These are phyloP conservation scores for Dioctria linearis DNA, from an alignment of 2,888 invertebrate genomes.

Conservation along the genomic window DNA sequence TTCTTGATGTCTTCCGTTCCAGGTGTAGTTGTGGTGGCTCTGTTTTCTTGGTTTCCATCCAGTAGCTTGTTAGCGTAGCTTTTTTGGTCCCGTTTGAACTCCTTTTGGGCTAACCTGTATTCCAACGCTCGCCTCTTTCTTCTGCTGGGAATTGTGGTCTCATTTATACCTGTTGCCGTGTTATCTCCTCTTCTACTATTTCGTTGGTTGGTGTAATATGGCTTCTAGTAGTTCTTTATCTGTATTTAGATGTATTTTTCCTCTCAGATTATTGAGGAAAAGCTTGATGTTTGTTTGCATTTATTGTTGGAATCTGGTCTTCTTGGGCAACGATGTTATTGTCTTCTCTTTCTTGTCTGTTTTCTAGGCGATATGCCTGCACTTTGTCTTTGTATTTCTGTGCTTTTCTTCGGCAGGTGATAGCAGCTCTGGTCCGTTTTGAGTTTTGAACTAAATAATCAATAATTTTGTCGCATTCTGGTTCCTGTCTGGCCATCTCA, in stretches of 20 bases:
- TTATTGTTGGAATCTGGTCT: background rate
- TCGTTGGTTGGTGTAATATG: background rate
- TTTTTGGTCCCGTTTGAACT: no score
- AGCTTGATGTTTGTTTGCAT: background rate
- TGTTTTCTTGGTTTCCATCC: no score
- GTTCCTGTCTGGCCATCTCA: background rate
- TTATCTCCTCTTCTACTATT: background rate
- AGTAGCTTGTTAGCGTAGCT: no score
- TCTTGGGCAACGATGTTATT: background rate
- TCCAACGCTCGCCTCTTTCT: conserved; percentile 58
- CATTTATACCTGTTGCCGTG: no score
- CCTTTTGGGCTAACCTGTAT: background rate
- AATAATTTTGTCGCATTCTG: background rate
- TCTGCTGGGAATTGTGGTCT: background rate
- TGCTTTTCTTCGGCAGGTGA: background rate
- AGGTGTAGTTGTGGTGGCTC: no score
- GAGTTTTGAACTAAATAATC: background rate
- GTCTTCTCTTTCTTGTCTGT: background rate
- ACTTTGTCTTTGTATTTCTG: no score
- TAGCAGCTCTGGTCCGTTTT: background rate
- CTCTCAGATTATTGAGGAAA: background rate
- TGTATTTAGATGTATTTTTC: background rate
- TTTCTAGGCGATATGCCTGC: no score
- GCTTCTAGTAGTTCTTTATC: background rate
- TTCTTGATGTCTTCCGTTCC: no score